These are phyloP conservation scores for Caenorhabditis elegans DNA, from an alignment of 1,140 invertebrate genomes.

Conservation along the genomic window DNA sequence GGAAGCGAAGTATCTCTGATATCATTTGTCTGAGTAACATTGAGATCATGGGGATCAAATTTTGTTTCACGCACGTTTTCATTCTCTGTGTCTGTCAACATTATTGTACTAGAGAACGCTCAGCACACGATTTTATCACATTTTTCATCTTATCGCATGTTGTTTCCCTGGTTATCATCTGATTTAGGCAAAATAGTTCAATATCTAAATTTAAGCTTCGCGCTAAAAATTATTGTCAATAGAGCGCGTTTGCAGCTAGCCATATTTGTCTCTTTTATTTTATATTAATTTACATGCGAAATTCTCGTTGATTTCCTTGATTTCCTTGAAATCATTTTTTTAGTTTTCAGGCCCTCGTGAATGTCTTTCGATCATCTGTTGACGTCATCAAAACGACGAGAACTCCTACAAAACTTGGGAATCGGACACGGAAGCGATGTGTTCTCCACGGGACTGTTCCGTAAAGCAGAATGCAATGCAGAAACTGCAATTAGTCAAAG, in stretches of 20 bases:
- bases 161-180: not conserved
- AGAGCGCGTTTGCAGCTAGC: not conserved
- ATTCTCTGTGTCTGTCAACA: too few species aligned
- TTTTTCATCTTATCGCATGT: not conserved
- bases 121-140: not conserved
- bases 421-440: not conserved
- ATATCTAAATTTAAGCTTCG: not conserved
- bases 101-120: not conserved
- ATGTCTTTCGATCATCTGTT: constrained; percentile 21
- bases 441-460: not conserved
- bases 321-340: too few species aligned
- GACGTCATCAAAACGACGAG: not conserved
- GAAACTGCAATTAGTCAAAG: not conserved
- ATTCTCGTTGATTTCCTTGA: not conserved
- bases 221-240: too few species aligned
- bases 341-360: not conserved
- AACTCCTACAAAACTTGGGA: not conserved
- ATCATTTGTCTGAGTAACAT: too few species aligned
- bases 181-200: too few species aligned
- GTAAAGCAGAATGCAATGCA: not conserved
- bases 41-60: not conserved
- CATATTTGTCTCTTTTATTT: not conserved
- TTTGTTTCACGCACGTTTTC: not conserved
- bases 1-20: too few species aligned
- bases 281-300: not conserved